A percentile compares a stretch with the other conserved stretches of the same genome.
Conservation (phyloP, 1,140 invertebrate genomes). For the Maconellicoccus hirsutus region DNA sequence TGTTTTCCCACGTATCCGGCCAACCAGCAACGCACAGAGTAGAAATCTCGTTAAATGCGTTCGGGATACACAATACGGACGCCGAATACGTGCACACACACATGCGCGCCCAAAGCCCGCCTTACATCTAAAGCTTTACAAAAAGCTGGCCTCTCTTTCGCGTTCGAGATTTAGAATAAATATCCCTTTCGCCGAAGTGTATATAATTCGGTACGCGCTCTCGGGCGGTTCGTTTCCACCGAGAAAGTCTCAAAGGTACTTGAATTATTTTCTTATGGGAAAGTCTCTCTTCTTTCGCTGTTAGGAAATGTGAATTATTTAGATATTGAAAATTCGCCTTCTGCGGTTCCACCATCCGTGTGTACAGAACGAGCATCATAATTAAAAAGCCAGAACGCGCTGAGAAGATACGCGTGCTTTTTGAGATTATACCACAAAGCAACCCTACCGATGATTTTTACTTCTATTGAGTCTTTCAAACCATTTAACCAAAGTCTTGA, state of each 20-base stretch:
- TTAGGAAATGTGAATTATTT: background rate
- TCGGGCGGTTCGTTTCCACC: too few species aligned
- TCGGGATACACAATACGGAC: too few species aligned
- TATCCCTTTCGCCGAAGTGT: background rate
- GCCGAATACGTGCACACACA: too few species aligned
- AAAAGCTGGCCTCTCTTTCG: background rate
- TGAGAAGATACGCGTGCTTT: too few species aligned
- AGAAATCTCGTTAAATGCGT: background rate
- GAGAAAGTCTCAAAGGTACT: constrained; percentile 3
- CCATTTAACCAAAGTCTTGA: too few species aligned
- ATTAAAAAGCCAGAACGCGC: too few species aligned
- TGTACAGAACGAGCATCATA: too few species aligned
- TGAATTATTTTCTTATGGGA: constrained; percentile 4
- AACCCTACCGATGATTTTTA: too few species aligned
- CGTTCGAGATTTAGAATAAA: background rate
- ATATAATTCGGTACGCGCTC: background rate
- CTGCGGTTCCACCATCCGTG: too few species aligned
- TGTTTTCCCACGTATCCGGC: background rate
- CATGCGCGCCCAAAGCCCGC: background rate
- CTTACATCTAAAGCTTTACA: background rate
- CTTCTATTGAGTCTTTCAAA: too few species aligned
- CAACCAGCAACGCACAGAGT: too few species aligned
- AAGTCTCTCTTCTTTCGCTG: background rate
- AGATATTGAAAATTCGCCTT: background rate
- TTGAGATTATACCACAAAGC: too few species aligned